Percentiles rank a stretch among this genome's conserved stretches.
Conservation (phyloP, 2,113 vertebrate species). For the Fukomys damarensis region DNA sequence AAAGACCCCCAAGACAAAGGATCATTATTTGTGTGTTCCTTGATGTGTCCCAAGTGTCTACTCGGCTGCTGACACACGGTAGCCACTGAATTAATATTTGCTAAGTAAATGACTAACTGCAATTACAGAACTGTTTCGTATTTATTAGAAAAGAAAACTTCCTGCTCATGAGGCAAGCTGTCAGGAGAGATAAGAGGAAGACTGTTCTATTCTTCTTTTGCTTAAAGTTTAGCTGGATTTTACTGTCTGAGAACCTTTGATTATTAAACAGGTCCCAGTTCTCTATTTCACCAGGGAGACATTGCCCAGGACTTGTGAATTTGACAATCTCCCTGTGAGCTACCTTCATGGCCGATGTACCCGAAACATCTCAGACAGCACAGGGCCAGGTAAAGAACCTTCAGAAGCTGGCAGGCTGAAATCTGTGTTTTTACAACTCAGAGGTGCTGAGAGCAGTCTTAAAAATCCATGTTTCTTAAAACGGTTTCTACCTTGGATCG, state of each 20-base stretch:
- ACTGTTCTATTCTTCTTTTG: background rate
- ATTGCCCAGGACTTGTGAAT: background rate
- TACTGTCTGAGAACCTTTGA: background rate
- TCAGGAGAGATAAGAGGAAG: background rate
- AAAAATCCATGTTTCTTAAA: background rate
- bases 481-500: background rate
- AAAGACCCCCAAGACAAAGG: background rate
- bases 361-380: background rate
- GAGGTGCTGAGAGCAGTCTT: background rate
- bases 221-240: background rate
- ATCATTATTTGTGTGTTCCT: background rate
- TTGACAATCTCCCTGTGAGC: background rate
- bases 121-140: background rate
- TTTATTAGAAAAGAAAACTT: background rate
- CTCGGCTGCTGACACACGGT: background rate
- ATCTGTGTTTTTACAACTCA: background rate
- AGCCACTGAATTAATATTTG: background rate
- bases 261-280: background rate
- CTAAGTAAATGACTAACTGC: background rate
- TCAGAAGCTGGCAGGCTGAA: background rate
- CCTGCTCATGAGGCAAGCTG: background rate
- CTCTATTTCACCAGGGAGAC: background rate
- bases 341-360: background rate
- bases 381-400: background rate
- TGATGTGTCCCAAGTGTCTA: background rate